Evolutionary conservation across 2,797 vertebrate genomes (phyloP), one percentile per base, ranked within the genome.

Genomic region (Gadopsis marmoratus): DNA sequence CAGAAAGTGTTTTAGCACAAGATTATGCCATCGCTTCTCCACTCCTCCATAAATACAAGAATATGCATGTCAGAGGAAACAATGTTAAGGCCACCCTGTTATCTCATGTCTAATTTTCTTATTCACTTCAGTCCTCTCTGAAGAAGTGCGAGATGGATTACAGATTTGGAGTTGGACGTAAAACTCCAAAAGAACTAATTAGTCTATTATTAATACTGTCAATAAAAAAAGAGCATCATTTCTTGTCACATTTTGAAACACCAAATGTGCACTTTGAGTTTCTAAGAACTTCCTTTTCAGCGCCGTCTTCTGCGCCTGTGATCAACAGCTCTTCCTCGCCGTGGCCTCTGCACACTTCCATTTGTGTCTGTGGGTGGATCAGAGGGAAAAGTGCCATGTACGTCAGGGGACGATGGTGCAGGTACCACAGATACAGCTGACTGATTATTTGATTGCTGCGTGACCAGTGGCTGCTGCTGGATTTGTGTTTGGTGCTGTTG

Each of bases 241-340:
- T 85, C 65, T 71, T 41, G 61, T 88, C 75, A 87, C 81, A 84
- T 85, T 86, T 81, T 71, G 41, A 82, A 86, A 89, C 79, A 76
- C 47, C 43, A 66, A 79, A 79, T 69, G 58, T 84, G 55, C 60
- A 77, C 50, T 68, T 74, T 29, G 35, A 81, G 43, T 82, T 80
- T 81, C 60, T 55, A 50, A 85, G 67, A 65, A 64, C 80, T 86
- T 66, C 71, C 67, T 75, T 50, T 51, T 94, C 84, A 96, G 83
- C 95, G 95, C 31, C 95, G 91, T 76, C 94, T 90, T 64, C 94
- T 90, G 78, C 95, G 93, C 73, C 95, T 93, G 86, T 96, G 95
- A 62, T 96, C 96, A 16, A 86, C 87, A 60, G 91, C 91, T 87
- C 93, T 91, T 47, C 96, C 95, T 82, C 94, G 93, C 19, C 95